Evolutionary conservation across 1,140 invertebrate species (phyloP), one percentile per base, ranked within the genome.

Genomic region (Procambarus virginalis): DNA sequence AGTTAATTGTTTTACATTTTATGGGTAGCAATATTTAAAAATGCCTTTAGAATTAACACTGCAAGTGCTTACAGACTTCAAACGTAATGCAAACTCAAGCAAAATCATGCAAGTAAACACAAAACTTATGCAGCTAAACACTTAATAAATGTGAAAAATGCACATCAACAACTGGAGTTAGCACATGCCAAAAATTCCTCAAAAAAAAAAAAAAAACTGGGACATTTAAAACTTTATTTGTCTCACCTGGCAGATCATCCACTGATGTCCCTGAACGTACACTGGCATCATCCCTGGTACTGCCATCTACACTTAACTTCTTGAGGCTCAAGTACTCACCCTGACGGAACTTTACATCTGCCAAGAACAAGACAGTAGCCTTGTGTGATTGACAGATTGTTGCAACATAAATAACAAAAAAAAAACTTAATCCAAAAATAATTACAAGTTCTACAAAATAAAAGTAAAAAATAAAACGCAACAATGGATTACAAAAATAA

Each of bases 301-400:
- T 86, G 76, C 80, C 87, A 48, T 86, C 91, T 85, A 86, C 86
- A 84, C 91, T 85, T 80, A 91, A 60, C 83, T 91, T 91, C 86
- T 91, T 91, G 64, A 91, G 91, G 86, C 86, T 88, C 82, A 91
- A 60, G 82, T 88, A 91, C 86, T 91, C 91, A 87, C 83, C 83
- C 70, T 91, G 91, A 49, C 86, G 85, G 86, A 91, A 91, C 76
- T 91, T 91, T 88, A 91, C 86, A 91, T 91, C 86, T 88, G 86
- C 55, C 51, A 64, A 86, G 85, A 48, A 84, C 70, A 89, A 89
- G 81, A 89, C 76, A 49, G 70, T 84, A 22, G 46, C 46, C 49
- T 84, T 14, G 73, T 49, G 45, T 75, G 22, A 48, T 17, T 81
- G 79, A 60, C n/a, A 34, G n/a, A 73, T 9, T 73, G 68, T 73